Base-by-base conservation (phyloP, 2,113 vertebrate species). In the Pterocles gutturalis region DNA sequence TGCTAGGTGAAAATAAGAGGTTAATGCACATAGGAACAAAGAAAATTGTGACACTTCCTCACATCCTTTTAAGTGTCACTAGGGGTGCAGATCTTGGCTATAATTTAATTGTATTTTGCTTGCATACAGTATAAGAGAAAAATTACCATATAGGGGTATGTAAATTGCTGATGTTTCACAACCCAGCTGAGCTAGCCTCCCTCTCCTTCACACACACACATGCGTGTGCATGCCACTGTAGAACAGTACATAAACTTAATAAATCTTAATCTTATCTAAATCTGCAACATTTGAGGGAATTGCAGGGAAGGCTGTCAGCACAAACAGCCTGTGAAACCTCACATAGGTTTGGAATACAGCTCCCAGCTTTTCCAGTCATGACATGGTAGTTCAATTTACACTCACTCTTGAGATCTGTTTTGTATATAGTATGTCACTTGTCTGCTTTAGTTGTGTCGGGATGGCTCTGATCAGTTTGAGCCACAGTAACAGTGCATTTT, bases 211-310 rank as follows among this genome's bases (percentile, higher is more conserved):
- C 88, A 95, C 28, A 57, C 58, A 83, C 48, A 90, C 25, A 62
- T 53, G 48, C 15, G 36, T 31, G 49, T 0, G 9, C 2, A 1
- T 12, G 6, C 31, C 31, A 46, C 71, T 87, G 87, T 69, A 90
- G 83, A 97, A 88, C 77, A 87, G 92, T 87, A 83, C 94, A 95
- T 96, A 97, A 96, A 76, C 93, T 96, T 92, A 84, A 95, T 97
- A 98, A 98, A 98, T 96, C 95, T 97, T 86, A 96, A 92, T 96
- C 97, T 98, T 98, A 98, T 97, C 97, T 90, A 88, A 95, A 93
- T 96, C 95, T 95, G 87, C 95, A 96, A 66, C 76, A 88, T 96
- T 84, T 61, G 70, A 73, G 92, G 62, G 96, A 94, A 97, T 95
- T 91, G 61, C 58, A 60, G 85, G 60, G 85, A 96, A 92, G 77